Evolutionary conservation across 92 coral and sea anemone genomes (phyloP), one percentile per base, ranked within the genome.

Genomic region (Desmophyllum pertusum): DNA sequence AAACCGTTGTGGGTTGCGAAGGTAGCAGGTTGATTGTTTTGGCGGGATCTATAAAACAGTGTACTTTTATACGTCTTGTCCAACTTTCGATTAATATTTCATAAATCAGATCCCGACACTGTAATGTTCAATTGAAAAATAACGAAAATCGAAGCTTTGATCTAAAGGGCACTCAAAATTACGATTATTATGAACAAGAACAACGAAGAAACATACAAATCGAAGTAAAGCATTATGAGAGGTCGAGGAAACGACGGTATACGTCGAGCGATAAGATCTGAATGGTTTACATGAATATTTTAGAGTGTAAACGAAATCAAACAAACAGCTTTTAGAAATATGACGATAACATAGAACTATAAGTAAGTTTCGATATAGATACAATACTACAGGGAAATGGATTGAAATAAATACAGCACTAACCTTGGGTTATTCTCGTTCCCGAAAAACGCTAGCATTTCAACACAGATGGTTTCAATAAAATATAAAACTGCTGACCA

Each of bases 391-490:
- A 37, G 39, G 18, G 40, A 67, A 67, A 67, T 35, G 17, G 27
- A 59, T 3, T 9, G 33, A 59, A 27, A 59, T 25, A 19, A 36
- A 62, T 25, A 46, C 3, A 25, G 1, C 10, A 68, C 84, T 68
- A 38, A 80, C 84, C 84, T 80, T 6, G 67, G 66, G 39, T 80
- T 77, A 18, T 77, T 80, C 37, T 80, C 84, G 0, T n/a, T n/a
- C n/a, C 84, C 84, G 76, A 80, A 80, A 50, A 31, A 80, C 64
- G 84, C 75, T 6, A 80, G 84, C 84, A 80, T 80, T 30, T 67
- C 45, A 67, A 15, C 35, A 14, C 70, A 19, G 80, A 55, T 35
- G 41, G 18, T 29, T n/a, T 38, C 48, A 15, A 69, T 25, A 19
- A 79, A 33, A 48, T 51, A 50, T 67, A 37, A 37, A 33, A 68